Conservation (phyloP, 2,888 invertebrate genomes). For the Aspidiotus destructor region DNA sequence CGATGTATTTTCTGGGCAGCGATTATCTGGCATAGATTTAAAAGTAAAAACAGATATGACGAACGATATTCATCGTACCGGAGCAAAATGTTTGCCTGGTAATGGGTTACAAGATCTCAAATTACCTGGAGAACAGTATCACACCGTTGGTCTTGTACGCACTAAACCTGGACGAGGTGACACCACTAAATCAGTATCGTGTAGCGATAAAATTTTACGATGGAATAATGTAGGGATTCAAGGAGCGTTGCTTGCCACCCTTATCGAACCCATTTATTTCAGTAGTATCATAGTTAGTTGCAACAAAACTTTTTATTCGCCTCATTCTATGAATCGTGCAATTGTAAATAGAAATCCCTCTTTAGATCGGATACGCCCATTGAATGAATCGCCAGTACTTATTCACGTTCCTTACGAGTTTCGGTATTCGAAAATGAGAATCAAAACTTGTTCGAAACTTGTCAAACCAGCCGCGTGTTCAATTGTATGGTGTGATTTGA, state of each 20-base stretch:
- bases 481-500: slow-evolving; percentile 31
- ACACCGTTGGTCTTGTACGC: slow-evolving; percentile 51
- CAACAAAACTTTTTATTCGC: slow-evolving; percentile 47
- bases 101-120: slow-evolving; percentile 52
- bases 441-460: not conserved
- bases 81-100: slow-evolving; percentile 67
- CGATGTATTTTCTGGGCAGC: not conserved
- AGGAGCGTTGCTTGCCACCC: slow-evolving; percentile 51
- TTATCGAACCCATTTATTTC: slow-evolving; percentile 62
- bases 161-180: slow-evolving; percentile 65
- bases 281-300: slow-evolving; percentile 35
- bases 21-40: not conserved
- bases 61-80: slow-evolving; percentile 59
- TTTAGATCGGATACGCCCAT: not conserved
- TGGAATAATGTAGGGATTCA: slow-evolving; percentile 81
- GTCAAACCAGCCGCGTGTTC: slow-evolving; percentile 32
- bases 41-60: slow-evolving; percentile 22
- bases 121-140: slow-evolving; percentile 53
- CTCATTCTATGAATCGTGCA: slow-evolving; percentile 51
- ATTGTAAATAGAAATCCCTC: slow-evolving; percentile 41
- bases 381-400: slow-evolving; percentile 37
- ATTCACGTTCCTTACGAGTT: slow-evolving; percentile 34
- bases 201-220: slow-evolving; percentile 85
- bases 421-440: slow-evolving; percentile 18
- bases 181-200: slow-evolving; percentile 78